Percentiles rank a stretch among this genome's conserved stretches.
Evolutionary conservation across 2,797 vertebrate genomes (phyloP).

Genomic region (Dicrostonyx torquatus): DNA sequence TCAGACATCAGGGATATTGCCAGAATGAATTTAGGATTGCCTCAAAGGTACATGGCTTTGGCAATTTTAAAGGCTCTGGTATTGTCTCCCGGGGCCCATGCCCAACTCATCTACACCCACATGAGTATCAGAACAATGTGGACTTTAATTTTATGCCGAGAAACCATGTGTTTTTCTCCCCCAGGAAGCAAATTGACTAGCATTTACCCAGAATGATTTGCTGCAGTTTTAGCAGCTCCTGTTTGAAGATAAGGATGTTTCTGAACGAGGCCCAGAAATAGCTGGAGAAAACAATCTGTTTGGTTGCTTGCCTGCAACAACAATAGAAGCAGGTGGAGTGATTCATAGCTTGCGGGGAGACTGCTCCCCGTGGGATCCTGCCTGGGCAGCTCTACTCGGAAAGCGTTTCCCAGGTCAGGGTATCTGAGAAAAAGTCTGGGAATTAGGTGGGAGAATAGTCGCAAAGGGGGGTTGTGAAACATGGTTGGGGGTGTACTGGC

Average conservation of each 20-base stretch:
- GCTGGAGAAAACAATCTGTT: constrained; percentile 62
- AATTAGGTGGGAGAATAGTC: neutral
- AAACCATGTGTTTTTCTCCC: constrained; percentile 44
- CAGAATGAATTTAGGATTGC: neutral
- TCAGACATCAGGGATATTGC: neutral
- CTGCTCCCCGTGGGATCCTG: fast-evolving
- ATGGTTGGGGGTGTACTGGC: neutral
- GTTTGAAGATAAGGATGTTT: constrained; percentile 63
- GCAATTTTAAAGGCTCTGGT: neutral
- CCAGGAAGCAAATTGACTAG: constrained; percentile 18
- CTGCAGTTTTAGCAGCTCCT: constrained; percentile 50
- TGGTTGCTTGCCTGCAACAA: constrained; percentile 21
- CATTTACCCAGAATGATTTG: constrained; percentile 65
- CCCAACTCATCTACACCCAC: neutral
- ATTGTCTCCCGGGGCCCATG: neutral
- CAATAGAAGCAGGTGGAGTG: constrained; percentile 46
- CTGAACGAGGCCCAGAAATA: constrained; percentile 52
- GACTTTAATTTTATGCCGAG: constrained; percentile 36
- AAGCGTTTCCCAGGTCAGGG: neutral
- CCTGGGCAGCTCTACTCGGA: neutral
- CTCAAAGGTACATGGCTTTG: neutral
- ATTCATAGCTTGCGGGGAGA: constrained; percentile 37
- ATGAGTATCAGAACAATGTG: neutral
- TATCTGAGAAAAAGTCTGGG: neutral
- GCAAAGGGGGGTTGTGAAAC: neutral